These are phyloP conservation scores for Myiopsitta monachus DNA, from an alignment of 2,113 vertebrate genomes.

Conservation along the genomic window DNA sequence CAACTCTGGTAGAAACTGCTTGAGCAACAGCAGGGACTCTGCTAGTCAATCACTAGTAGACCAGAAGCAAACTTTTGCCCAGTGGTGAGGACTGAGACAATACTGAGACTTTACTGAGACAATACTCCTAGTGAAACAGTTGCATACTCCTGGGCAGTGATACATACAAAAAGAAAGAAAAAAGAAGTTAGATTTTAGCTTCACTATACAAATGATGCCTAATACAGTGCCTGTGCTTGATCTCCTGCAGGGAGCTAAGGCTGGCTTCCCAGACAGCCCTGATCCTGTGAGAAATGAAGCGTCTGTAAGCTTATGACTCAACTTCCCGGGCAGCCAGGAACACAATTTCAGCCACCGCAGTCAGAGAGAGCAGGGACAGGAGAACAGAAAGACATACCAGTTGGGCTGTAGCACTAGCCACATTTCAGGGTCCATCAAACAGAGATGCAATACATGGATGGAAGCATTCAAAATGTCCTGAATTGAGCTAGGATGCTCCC, in stretches of 20 bases:
- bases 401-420: background rate
- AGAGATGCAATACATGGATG: background rate
- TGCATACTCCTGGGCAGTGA: background rate
- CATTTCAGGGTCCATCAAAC: accelerated
- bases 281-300: background rate
- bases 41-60: background rate
- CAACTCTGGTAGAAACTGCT: background rate
- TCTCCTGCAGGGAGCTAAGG: background rate
- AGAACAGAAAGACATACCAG: background rate
- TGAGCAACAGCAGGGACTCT: background rate
- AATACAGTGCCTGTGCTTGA: background rate
- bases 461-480: background rate
- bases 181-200: background rate
- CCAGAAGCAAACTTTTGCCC: background rate
- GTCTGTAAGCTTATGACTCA: background rate
- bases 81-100: background rate
- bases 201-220: background rate
- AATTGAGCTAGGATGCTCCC: background rate
- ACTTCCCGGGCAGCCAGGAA: background rate
- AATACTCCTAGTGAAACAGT: background rate
- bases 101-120: background rate
- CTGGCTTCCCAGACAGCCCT: background rate
- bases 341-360: background rate
- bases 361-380: background rate
- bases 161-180: background rate